Conservation (phyloP, 2,888 invertebrate species). For the Megalurothrips usitatus region DNA sequence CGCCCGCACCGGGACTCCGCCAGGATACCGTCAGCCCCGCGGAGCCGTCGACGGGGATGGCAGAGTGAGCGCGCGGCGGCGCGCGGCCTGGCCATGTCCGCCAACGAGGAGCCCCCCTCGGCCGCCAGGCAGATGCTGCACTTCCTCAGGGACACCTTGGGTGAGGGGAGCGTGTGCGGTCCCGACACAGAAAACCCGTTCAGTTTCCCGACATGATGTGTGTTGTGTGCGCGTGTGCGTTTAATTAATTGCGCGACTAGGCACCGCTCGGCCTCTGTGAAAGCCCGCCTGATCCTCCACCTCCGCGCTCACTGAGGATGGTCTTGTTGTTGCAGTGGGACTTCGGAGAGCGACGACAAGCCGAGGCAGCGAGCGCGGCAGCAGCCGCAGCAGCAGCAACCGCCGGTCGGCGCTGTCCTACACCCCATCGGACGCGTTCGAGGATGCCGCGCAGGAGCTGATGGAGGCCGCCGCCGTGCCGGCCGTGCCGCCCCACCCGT, state of each 20-base stretch:
- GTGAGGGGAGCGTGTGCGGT: not conserved
- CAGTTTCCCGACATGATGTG: too few species aligned
- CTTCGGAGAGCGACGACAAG: not conserved
- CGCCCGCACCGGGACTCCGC: not conserved
- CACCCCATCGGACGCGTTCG: not conserved
- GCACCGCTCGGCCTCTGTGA: too few species aligned
- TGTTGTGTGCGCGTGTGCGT: not conserved
- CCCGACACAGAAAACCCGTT: too few species aligned
- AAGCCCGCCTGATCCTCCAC: too few species aligned
- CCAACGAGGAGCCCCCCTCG: not conserved
- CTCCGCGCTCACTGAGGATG: too few species aligned
- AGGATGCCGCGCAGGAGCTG: conserved; percentile 18
- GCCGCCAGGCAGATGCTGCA: conserved; percentile 1
- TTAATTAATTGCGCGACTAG: too few species aligned
- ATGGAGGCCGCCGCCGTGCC: not conserved
- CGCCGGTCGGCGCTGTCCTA: not conserved
- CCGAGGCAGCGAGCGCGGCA: not conserved
- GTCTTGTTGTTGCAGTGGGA: conserved; percentile 1
- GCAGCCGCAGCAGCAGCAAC: not conserved
- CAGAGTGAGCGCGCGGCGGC: not conserved
- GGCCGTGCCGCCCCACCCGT: not conserved
- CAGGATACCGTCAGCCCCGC: not conserved
- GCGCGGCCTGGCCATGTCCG: not conserved
- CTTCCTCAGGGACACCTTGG: conserved; percentile 10
- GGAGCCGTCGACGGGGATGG: not conserved